A percentile compares a stretch with the other conserved stretches of the same genome.
These are phyloP conservation scores for Battus philenor DNA, from an alignment of 1,140 invertebrate species.

Conservation along the genomic window DNA sequence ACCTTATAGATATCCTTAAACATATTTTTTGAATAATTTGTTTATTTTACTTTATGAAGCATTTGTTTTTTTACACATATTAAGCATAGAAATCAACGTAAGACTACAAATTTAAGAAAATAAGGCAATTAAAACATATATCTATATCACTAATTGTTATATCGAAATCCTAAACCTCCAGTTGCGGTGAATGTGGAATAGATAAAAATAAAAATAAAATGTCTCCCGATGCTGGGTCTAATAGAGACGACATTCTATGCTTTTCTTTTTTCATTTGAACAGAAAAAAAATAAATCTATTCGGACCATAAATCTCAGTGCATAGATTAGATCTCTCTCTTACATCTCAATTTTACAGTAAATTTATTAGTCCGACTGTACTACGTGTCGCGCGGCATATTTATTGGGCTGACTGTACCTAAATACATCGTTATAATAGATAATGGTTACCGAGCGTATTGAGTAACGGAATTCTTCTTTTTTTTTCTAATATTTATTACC, in stretches of 20 bases:
- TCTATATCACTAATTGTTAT: constrained; percentile 7
- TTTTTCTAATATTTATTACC: constrained; percentile 38
- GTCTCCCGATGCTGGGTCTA: constrained; percentile 18
- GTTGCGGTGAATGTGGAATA: constrained; percentile 7
- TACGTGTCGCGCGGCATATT: constrained; percentile 33
- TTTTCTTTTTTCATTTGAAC: constrained; percentile 35
- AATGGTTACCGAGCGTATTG: constrained; percentile 39
- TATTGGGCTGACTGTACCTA: constrained; percentile 50
- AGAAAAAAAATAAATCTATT: constrained; percentile 55
- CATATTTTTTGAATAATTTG: no score
- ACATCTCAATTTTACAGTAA: constrained; percentile 65
- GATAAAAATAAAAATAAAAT: constrained; percentile 18
- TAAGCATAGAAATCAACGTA: background rate
- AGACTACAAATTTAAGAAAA: no score
- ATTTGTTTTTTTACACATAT: no score
- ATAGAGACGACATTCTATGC: constrained; percentile 31
- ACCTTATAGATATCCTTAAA: no score
- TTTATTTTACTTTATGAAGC: background rate
- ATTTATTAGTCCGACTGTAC: constrained; percentile 55
- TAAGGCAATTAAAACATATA: background rate
- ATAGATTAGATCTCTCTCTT: constrained; percentile 62
- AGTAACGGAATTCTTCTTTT: constrained; percentile 35
- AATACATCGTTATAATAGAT: constrained; percentile 52
- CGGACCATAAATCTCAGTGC: constrained; percentile 43
- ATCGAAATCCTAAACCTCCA: constrained; percentile 5